Conservation (phyloP, 2,888 invertebrate genomes). For the Hecatera dysodea region DNA sequence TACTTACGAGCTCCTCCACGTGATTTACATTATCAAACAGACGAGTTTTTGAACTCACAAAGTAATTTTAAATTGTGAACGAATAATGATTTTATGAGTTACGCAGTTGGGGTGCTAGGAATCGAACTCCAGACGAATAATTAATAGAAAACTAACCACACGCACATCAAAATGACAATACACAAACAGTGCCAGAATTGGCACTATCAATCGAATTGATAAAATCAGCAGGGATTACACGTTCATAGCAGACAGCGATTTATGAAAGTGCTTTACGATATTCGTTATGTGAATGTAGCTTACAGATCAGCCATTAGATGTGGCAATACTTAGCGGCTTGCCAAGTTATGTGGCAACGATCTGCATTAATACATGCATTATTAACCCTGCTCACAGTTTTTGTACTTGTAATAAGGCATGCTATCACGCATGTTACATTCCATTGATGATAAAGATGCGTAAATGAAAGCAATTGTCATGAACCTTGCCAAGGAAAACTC, state of each 20-base stretch:
- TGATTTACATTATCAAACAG: too few relatives aligned
- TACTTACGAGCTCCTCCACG: too few relatives aligned
- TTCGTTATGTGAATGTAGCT: slow-evolving; percentile 40
- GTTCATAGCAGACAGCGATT: slow-evolving; percentile 33
- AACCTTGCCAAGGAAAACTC: too few relatives aligned
- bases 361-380: slow-evolving; percentile 29
- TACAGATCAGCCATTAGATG: slow-evolving; percentile 46
- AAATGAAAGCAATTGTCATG: background rate
- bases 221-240: slow-evolving; percentile 33
- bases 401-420: slow-evolving; percentile 15
- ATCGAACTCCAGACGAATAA: too few relatives aligned
- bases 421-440: background rate
- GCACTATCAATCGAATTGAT: background rate
- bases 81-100: too few relatives aligned
- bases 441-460: too few relatives aligned
- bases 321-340: slow-evolving; percentile 44
- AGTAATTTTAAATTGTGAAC: too few relatives aligned
- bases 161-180: background rate
- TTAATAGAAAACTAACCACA: background rate
- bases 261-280: slow-evolving; percentile 55
- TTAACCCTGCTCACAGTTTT: slow-evolving; percentile 20
- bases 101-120: too few relatives aligned
- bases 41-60: background rate
- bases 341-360: slow-evolving; percentile 47
- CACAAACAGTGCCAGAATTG: background rate